Base-by-base conservation (phyloP, 2,113 vertebrate genomes). In the Nerophis lumbriciformis region DNA sequence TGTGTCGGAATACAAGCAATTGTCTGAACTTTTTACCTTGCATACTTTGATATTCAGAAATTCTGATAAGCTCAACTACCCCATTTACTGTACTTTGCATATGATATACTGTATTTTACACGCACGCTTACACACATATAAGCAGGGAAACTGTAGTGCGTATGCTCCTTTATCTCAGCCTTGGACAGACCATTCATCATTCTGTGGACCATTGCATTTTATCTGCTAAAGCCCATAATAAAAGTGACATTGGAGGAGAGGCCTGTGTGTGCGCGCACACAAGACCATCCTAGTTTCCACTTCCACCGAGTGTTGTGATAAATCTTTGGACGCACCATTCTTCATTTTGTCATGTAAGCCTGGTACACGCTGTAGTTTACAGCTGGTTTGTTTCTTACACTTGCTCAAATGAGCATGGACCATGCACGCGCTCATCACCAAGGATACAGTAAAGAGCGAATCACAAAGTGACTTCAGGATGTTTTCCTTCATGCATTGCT, bases 171-270 rank as follows among this genome's bases (percentile, higher is more conserved):
- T 91, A 88, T 92, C 92, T 90, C 75, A 88, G 82, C 78, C 84
- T 71, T 87, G 86, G 83, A 85, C 87, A 77, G 82, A 86, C 88
- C 87, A 90, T 92, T 92, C 90, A 87, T 93, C 91, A 94, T 92
- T 89, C 81, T 84, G 82, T 81, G 88, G 90, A 88, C 92, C 82
- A 66, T 91, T 92, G 90, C 86, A 84, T 83, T 90, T 88, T 90
- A 69, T 91, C 85, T 87, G 90, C 90, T 88, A 84, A 93, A 91
- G 88, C 90, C 78, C 56, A 88, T 90, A 92, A 90, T 93, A 91
- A 88, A 92, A 90, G 85, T 91, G 88, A 92, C 91, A 90, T 77
- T 89, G 89, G 83, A 83, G 77, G 79, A 78, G 85, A 84, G 66
- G 85, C 73, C 66, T 77, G 68, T 49, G 67, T 63, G 65, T 13